Conservation (phyloP, 2,888 invertebrate species). For the Spodoptera exigua region DNA sequence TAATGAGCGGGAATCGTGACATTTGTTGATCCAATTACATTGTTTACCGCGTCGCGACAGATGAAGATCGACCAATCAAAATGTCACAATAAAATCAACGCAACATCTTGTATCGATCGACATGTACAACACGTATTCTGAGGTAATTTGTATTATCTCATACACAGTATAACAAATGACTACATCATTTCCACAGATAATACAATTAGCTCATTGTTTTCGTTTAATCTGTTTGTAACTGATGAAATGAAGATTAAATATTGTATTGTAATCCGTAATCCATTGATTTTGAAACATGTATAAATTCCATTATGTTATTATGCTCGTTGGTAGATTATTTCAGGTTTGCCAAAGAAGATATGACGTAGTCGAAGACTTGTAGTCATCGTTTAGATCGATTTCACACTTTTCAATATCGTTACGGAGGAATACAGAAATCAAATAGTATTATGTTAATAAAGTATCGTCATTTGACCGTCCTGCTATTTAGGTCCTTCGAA, state of each 20-base stretch:
- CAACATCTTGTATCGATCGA: constrained; percentile 52
- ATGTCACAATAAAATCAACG: constrained; percentile 63
- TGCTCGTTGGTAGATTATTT: too few species aligned
- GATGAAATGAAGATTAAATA: constrained; percentile 6
- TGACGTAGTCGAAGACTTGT: too few species aligned
- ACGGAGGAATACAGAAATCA: too few species aligned
- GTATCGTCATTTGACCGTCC: constrained; percentile 22
- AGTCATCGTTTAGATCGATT: too few species aligned
- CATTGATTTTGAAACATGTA: constrained; percentile 6
- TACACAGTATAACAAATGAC: constrained; percentile 41
- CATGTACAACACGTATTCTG: constrained; percentile 68
- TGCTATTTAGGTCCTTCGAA: constrained; percentile 49
- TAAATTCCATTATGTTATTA: too few species aligned
- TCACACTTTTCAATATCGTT: too few species aligned
- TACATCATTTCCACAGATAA: constrained; percentile 30
- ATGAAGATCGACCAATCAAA: constrained; percentile 56
- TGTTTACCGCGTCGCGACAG: constrained; percentile 60
- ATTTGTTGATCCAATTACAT: constrained; percentile 68
- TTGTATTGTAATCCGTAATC: neutral
- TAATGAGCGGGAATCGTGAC: constrained; percentile 61
- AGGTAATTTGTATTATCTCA: constrained; percentile 62
- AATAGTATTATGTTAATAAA: constrained; percentile 9
- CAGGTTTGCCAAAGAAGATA: too few species aligned
- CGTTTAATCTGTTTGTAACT: constrained; percentile 17
- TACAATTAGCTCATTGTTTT: constrained; percentile 28